Base-by-base conservation (phyloP, 2,113 vertebrate genomes). In the Columbina picui region DNA sequence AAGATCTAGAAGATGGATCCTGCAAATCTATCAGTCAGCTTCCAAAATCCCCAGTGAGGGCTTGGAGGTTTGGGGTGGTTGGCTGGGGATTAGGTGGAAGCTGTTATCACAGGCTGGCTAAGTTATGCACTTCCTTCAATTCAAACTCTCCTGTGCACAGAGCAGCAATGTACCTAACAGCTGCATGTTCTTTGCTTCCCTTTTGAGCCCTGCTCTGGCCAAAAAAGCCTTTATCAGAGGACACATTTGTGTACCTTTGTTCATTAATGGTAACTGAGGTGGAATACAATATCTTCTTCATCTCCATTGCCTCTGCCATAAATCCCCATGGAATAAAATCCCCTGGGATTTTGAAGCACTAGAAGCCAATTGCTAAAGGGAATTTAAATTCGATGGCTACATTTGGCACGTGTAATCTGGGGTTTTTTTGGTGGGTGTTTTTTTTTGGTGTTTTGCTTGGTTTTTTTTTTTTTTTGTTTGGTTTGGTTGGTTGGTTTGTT, bases 121-220 rank as follows among this genome's bases (percentile, higher is more conserved):
- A 55, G 41, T 85, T 90, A 43, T 94, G 73, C 45, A 63, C 93
- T 96, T 97, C 96, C 93, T 96, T 52, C 92, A 90, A 92, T 94
- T 95, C 79, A 94, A 22, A 47, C 90, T 76, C 64, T 41, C 16
- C 85, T 67, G 64, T 57, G 67, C 59, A 75, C 47, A 77, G 38
- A 86, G 19, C 39, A 3, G 5, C 85, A 81, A 75, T 71, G 71
- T 86, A 86, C 73, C 64, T 64, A 80, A 52, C 75, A 92, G 93
- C 78, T 75, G 60, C 43, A 21, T 90, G 56, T 70, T 67, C 76
- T 93, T 65, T 69, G 63, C 79, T 95, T 95, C 68, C 75, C 56
- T 86, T 93, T 23, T 38, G 47, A 84, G 76, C 27, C 32, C 21
- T 76, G 17, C 57, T 89, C 61, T 59, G 69, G 90, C 76, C 90